phyloP scores from a whole-genome alignment of 2,113 vertebrate species.

The Grammomys dolichurus region DNA sequence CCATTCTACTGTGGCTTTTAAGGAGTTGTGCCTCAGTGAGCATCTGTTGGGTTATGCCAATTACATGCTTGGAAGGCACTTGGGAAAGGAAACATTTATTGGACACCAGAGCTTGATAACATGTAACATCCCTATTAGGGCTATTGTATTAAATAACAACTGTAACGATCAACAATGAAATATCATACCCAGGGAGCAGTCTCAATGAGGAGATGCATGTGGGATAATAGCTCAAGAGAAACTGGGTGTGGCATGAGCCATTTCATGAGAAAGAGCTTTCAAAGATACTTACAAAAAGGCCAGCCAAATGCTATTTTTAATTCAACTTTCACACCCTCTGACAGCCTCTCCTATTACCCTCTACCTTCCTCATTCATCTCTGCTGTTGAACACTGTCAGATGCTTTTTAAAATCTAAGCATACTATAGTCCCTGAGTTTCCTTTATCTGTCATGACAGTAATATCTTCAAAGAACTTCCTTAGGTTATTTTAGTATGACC shows the following conservation, averaged over 20 bases:
- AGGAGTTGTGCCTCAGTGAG: neutral
- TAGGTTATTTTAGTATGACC: constrained; percentile 87
- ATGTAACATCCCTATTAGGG: neutral
- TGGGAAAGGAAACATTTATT: neutral
- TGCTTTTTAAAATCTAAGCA: constrained; percentile 84
- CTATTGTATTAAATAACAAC: neutral
- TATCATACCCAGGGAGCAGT: neutral
- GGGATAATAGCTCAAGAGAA: constrained; percentile 8
- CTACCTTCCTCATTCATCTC: constrained; percentile 83
- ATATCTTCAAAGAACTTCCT: constrained; percentile 86
- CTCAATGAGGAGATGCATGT: neutral
- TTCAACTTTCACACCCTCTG: constrained; percentile 80
- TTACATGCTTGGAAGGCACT: neutral
- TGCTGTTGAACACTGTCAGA: constrained; percentile 82
- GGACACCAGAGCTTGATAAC: neutral
- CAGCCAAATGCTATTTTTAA: constrained; percentile 63
- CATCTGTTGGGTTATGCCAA: neutral
- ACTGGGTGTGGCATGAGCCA: neutral
- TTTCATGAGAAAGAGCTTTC: constrained; percentile 34
- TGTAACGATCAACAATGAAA: neutral
- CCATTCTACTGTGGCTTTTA: neutral
- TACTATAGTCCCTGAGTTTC: constrained; percentile 75
- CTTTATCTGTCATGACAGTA: constrained; percentile 84
- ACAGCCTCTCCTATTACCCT: constrained; percentile 85
- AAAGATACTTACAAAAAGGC: constrained; percentile 64